Evolutionary conservation across 2,888 invertebrate species (phyloP), one percentile per base, ranked within the genome.

Genomic region (Thyatira batis): DNA sequence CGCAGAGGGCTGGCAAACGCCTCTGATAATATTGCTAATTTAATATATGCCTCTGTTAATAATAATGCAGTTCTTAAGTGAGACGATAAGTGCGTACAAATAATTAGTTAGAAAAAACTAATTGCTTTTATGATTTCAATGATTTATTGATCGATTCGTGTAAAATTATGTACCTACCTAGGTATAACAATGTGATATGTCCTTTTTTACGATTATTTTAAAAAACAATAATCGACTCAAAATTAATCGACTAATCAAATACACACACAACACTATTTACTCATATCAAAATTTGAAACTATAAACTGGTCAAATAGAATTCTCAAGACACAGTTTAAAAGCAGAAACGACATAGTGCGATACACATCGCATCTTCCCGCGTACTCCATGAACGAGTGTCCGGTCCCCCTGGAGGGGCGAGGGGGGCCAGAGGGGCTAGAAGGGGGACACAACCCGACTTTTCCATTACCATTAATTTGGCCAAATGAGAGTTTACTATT

Each of bases 381-480:
- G 20, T 28, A 49, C 28, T 43, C n/a, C n/a, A 51, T 43, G 39
- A 28, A 39, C 28, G 45, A 52, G 45, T 45, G 52, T 17, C 30
- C 51, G 44, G 28, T 50, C 55, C 46, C 55, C 59, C 20, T 56
- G 58, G 52, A 39, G 43, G 33, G 23, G 25, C 11, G 11, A 43
- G 33, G 54, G 51, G 30, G 50, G 53, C 20, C 44, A 46, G 9
- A 27, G 50, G 51, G 46, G 49, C 9, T 3, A 1, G 25, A 33
- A 30, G 54, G 61, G 61, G 55, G 53, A 54, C 55, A 49, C 57
- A 52, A 84, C 83, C 74, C 77, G 82, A 80, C 80, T 84, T 83
- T 83, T 83, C 83, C 83, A 84, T 84, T 84, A 84, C 73, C 82
- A 79, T 81, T 84, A 83, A 84, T 84, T 82, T 79, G 75, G 62